Evolutionary conservation across 30 jellyfish, hydroid and myxozoan genomes (phyloP).

Genomic region (Aurelia sp.): DNA sequence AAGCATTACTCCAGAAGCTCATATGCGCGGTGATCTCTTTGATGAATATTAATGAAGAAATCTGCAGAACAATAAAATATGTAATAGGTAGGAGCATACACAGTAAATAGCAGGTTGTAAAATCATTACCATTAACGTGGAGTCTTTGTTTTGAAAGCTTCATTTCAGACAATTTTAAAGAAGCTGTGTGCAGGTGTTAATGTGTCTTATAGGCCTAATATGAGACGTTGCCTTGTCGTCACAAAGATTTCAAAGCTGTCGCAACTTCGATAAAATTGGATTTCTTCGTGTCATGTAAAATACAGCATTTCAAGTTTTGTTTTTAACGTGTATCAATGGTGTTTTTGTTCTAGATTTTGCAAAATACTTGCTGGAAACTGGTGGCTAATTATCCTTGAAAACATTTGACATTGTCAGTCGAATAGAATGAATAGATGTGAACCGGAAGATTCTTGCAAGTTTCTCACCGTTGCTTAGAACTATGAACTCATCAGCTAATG

Average conservation of each 20-base stretch:
- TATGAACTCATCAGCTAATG: slow-evolving; percentile 54
- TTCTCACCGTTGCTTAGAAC: slow-evolving; percentile 20
- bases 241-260: too few species aligned
- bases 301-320: too few species aligned
- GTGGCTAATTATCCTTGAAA: too few species aligned
- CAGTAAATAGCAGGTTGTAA: slow-evolving; percentile 41
- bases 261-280: too few species aligned
- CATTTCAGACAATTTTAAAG: not conserved
- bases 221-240: not conserved
- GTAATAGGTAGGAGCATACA: slow-evolving; percentile 25
- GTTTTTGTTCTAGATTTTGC: too few species aligned
- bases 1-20: slow-evolving; percentile 16
- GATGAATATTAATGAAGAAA: slow-evolving; percentile 47
- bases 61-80: slow-evolving; percentile 17
- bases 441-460: not conserved
- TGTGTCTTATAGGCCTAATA: not conserved
- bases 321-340: too few species aligned
- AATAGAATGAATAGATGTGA: too few species aligned
- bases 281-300: too few species aligned
- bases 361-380: too few species aligned
- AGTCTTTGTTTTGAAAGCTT: slow-evolving; percentile 39
- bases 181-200: slow-evolving; percentile 54
- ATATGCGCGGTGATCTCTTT: slow-evolving; percentile 3
- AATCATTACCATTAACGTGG: slow-evolving; percentile 5
- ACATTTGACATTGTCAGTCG: too few species aligned